Evolutionary conservation across 2,797 vertebrate species (phyloP).

Genomic region (Pipistrellus nathusii): DNA sequence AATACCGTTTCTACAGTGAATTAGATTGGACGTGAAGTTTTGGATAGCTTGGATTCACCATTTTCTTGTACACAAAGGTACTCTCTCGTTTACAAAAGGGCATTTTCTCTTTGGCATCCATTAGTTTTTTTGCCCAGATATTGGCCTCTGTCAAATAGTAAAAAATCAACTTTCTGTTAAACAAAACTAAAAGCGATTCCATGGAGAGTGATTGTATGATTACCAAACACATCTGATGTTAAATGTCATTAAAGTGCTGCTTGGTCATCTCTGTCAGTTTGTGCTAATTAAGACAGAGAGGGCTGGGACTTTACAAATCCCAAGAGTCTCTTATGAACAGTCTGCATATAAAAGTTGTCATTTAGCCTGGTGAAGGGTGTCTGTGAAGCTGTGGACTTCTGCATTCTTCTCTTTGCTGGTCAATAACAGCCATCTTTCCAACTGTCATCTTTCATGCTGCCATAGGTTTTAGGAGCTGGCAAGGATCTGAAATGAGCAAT

Average conservation of each 20-base stretch:
- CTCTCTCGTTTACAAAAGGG: slow-evolving; percentile 75
- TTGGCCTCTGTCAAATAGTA: slow-evolving; percentile 86
- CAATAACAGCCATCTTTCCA: slow-evolving; percentile 99
- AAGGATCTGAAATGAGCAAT: slow-evolving; percentile 91
- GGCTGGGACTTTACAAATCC: slow-evolving; percentile 87
- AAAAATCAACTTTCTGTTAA: slow-evolving; percentile 86
- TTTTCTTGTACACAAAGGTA: slow-evolving; percentile 75
- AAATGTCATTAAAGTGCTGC: slow-evolving; percentile 97
- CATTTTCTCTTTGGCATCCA: slow-evolving; percentile 95
- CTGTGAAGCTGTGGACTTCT: slow-evolving; percentile 80
- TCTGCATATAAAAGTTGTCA: slow-evolving; percentile 87
- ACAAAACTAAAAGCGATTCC: slow-evolving; percentile 83
- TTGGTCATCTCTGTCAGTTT: slow-evolving; percentile 91
- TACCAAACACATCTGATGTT: slow-evolving; percentile 90
- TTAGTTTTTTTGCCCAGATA: slow-evolving; percentile 86
- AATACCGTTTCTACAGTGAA: slow-evolving; percentile 81
- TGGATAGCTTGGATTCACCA: slow-evolving; percentile 73
- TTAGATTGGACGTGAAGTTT: slow-evolving; percentile 78
- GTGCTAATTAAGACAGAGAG: slow-evolving; percentile 91
- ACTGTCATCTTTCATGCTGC: slow-evolving; percentile 94
- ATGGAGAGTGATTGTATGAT: slow-evolving; percentile 89
- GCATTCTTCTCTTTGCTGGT: slow-evolving; percentile 84
- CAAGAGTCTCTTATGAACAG: slow-evolving; percentile 87
- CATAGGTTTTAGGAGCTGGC: slow-evolving; percentile 94
- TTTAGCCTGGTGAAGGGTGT: slow-evolving; percentile 86